phyloP scores from a whole-genome alignment of 2,113 vertebrate genomes.

The Ia io region DNA sequence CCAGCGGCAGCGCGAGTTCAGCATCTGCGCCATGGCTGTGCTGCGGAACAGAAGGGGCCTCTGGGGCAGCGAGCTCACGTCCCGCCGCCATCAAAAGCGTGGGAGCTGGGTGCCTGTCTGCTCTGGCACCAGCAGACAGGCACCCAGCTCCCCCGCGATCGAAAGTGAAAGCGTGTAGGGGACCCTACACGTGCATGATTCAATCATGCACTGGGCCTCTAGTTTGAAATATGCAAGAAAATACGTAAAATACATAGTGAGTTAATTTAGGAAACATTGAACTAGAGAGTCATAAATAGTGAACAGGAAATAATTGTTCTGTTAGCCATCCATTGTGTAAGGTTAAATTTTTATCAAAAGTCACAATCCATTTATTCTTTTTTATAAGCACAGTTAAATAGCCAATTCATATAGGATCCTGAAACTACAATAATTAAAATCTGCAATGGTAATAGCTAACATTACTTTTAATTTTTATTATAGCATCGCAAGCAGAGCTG shows the following conservation, averaged over 20 bases:
- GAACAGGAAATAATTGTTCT: background rate
- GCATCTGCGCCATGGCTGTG: too few species aligned
- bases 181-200: too few species aligned
- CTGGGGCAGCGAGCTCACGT: too few species aligned
- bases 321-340: background rate
- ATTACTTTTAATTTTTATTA: conserved; percentile 74
- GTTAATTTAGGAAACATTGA: conserved; percentile 4
- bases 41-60: too few species aligned
- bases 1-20: too few species aligned
- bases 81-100: too few species aligned
- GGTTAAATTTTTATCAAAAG: conserved; percentile 30
- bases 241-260: background rate
- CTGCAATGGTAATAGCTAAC: conserved; percentile 28
- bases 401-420: conserved; percentile 45
- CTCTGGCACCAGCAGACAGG: too few species aligned
- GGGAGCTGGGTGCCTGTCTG: too few species aligned
- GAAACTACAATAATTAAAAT: conserved; percentile 53
- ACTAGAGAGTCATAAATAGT: background rate
- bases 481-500: conserved; percentile 75
- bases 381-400: conserved; percentile 28
- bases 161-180: too few species aligned
- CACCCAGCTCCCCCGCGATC: too few species aligned
- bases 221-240: conserved; percentile 17
- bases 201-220: too few species aligned
- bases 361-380: background rate